Conservation (phyloP, 2,888 invertebrate species). For the Noctuana brunneofusca region DNA sequence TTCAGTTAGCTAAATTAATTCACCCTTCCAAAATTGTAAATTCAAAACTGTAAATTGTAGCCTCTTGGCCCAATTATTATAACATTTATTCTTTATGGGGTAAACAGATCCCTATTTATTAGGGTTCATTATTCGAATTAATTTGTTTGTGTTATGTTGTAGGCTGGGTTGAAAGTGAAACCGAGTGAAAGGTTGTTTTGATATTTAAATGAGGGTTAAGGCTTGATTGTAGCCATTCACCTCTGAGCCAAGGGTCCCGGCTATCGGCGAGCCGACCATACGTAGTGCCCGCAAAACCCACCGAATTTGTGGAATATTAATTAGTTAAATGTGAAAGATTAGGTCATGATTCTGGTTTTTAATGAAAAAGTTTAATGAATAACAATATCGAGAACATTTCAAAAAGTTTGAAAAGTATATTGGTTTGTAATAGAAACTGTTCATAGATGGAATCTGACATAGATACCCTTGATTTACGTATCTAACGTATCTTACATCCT, state of each 20-base stretch:
- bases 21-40: conserved; percentile 71
- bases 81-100: conserved; percentile 80
- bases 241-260: conserved; percentile 43
- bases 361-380: neutral
- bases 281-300: conserved; percentile 33
- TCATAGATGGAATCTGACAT: no score
- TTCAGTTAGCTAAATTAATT: conserved; percentile 70
- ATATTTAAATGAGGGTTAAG: conserved; percentile 79
- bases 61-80: conserved; percentile 78
- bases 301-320: conserved; percentile 45
- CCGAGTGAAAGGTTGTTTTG: conserved; percentile 74
- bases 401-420: no score
- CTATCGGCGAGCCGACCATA: conserved; percentile 39
- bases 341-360: conserved; percentile 12
- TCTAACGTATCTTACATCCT: no score
- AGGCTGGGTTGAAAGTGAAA: conserved; percentile 57
- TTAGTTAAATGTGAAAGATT: conserved; percentile 35
- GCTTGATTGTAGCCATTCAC: conserved; percentile 71
- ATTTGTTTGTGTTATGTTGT: conserved; percentile 81
- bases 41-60: conserved; percentile 75
- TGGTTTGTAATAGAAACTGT: no score
- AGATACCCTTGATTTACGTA: no score
- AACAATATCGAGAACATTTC: neutral
- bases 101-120: conserved; percentile 81
- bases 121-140: conserved; percentile 81